Conservation (phyloP, 2,113 vertebrate species). For the Psephotus haematonotus region DNA sequence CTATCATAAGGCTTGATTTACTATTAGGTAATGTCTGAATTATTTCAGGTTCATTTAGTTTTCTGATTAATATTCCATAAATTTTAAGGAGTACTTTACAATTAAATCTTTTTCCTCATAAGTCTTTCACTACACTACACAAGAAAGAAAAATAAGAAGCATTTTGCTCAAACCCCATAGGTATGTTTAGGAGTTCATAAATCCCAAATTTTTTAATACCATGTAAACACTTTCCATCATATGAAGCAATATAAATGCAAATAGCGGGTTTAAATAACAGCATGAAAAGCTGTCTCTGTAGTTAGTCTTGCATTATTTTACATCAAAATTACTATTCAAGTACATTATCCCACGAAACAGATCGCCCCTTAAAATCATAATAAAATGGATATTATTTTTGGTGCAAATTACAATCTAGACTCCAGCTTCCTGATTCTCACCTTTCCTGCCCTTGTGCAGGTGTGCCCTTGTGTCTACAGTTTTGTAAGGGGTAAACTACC, state of each 20-base stretch:
- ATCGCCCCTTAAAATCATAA: background rate
- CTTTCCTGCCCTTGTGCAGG: background rate
- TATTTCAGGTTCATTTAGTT: conserved; percentile 23
- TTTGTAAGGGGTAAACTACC: background rate
- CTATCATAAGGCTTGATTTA: conserved; percentile 9
- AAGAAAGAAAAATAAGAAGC: background rate
- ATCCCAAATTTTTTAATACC: conserved; percentile 11
- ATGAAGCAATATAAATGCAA: conserved; percentile 54
- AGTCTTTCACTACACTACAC: background rate
- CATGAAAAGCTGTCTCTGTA: conserved; percentile 5
- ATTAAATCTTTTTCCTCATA: background rate
- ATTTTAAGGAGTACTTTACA: conserved; percentile 21
- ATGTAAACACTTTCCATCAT: conserved; percentile 14
- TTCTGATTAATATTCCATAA: conserved; percentile 17
- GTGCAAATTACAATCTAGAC: background rate
- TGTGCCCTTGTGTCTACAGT: too few species aligned
- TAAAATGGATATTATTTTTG: background rate
- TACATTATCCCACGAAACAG: background rate
- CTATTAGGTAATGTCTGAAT: background rate
- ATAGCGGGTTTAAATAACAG: conserved; percentile 8
- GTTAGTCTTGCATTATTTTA: conserved; percentile 18
- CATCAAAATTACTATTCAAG: background rate
- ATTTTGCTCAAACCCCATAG: background rate
- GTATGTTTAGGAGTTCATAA: conserved; percentile 23
- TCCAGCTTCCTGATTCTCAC: background rate